Percentiles rank a stretch among this genome's conserved stretches.
These are phyloP conservation scores for Ornithoptera priamus DNA, from an alignment of 2,888 invertebrate genomes.

Conservation along the genomic window DNA sequence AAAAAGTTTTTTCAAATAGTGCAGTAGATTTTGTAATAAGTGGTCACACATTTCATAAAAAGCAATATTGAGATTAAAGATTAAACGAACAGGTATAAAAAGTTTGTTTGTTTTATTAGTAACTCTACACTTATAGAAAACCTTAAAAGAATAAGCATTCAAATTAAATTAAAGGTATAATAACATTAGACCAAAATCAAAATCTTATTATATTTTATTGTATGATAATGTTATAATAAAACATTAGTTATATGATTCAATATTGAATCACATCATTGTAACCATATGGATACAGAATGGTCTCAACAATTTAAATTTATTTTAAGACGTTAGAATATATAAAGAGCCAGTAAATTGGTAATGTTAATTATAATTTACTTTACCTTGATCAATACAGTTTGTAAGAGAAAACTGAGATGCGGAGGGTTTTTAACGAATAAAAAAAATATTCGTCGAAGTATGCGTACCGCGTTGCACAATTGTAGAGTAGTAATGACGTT, in stretches of 20 bases:
- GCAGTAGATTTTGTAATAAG: too few species aligned
- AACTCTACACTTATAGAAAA: too few species aligned
- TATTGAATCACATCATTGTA: slow-evolving; percentile 2
- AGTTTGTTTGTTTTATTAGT: too few species aligned
- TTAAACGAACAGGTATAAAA: too few species aligned
- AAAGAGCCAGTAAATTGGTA: not conserved
- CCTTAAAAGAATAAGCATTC: too few species aligned
- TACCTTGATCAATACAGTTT: slow-evolving; percentile 2
- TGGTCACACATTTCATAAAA: too few species aligned
- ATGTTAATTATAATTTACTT: not conserved
- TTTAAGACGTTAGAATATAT: not conserved
- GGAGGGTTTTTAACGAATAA: not conserved
- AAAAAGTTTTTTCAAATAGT: too few species aligned
- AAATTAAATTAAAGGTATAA: too few species aligned
- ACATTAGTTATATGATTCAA: not conserved
- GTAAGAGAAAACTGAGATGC: not conserved
- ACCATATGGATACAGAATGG: slow-evolving; percentile 13
- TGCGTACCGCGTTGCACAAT: not conserved
- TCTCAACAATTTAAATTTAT: not conserved
- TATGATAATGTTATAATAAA: too few species aligned
- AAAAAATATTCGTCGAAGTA: not conserved
- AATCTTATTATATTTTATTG: too few species aligned
- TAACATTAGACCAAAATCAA: too few species aligned
- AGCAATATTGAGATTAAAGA: too few species aligned
- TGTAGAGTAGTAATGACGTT: not conserved